Base-by-base conservation (phyloP, 2,113 vertebrate genomes). In the Scartelaos histophorus region DNA sequence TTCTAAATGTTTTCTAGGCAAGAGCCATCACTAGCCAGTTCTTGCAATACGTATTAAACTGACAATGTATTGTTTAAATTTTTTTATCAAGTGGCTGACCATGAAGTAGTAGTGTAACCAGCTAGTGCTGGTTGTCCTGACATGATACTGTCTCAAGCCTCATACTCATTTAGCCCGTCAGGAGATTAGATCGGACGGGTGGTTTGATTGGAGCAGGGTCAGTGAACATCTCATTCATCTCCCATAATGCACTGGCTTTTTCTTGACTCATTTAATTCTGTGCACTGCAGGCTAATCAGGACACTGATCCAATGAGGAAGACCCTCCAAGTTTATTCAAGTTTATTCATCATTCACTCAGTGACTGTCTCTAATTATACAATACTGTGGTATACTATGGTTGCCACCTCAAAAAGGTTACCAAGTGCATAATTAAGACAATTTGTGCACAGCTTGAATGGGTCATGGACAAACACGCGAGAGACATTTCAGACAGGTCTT, bases 101-200 rank as follows among this genome's bases (percentile, higher is more conserved):
- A 29, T 4, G 22, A 22, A 56, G 54, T 25, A 17, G 15, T 61
- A 1, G 2, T 34, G 17, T 61, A 34, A 61, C 15, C 7, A 17
- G 58, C 15, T 24, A 34, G 25, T 12, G 11, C 56, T 58, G 71
- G 75, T 72, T 79, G 74, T 70, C 75, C 74, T 86, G 77, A 74
- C 86, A 76, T 79, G 84, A n/a, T 78, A 76, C 74, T 79, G 84
- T 78, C 76, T 73, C 60, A 68, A 78, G 71, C 65, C 75, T 69
- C 76, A 79, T 68, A 51, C 82, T 90, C 82, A 72, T 72, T 85
- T 86, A 88, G 72, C 82, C 84, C 80, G 87, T 84, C 76, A 76
- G 85, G 86, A 85, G 87, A 92, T 93, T 89, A 90, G 90, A 92
- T 91, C 80, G 84, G 92, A 91, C 89, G 87, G 82, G 82, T 83